A percentile compares a stretch with the other conserved stretches of the same genome.
phyloP scores from a whole-genome alignment of 2,888 invertebrate genomes.

The Clusia tigrina region DNA sequence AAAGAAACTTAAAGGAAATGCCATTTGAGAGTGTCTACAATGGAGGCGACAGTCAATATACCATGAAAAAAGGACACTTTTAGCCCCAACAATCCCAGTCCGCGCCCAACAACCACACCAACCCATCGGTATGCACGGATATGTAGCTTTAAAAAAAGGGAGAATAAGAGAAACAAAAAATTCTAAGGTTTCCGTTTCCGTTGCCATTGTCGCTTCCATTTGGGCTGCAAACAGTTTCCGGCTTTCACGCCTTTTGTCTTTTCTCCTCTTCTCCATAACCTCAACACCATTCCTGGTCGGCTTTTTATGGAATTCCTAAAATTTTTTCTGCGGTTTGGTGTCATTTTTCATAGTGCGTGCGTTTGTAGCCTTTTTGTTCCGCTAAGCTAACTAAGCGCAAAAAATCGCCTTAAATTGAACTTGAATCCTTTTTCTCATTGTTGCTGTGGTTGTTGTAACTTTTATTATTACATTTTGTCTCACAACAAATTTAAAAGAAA shows the following conservation, averaged over 20 bases:
- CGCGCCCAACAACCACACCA: background rate
- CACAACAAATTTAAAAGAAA: background rate
- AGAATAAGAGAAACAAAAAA: background rate
- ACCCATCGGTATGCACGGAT: too few relatives aligned
- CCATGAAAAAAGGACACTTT: background rate
- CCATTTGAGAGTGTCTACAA: background rate
- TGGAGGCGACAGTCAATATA: background rate
- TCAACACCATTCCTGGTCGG: background rate
- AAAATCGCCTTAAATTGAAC: background rate
- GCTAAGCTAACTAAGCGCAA: too few relatives aligned
- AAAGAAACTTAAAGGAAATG: too few relatives aligned
- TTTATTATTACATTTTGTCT: background rate
- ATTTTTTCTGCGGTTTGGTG: constrained; percentile 7
- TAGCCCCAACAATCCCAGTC: background rate
- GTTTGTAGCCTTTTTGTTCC: too few relatives aligned
- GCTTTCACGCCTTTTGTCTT: background rate
- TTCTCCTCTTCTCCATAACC: background rate
- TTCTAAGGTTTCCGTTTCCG: constrained; percentile 13
- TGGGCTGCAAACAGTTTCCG: background rate
- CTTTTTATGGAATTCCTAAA: background rate
- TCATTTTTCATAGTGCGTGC: background rate
- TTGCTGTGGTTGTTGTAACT: background rate
- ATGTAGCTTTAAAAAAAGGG: too few relatives aligned
- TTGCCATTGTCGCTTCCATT: background rate
- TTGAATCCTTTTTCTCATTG: too few relatives aligned